A percentile compares a stretch with the other conserved stretches of the same genome.
These are phyloP conservation scores for Pharmacophagus antenor DNA, from an alignment of 2,888 invertebrate genomes.

Conservation along the genomic window DNA sequence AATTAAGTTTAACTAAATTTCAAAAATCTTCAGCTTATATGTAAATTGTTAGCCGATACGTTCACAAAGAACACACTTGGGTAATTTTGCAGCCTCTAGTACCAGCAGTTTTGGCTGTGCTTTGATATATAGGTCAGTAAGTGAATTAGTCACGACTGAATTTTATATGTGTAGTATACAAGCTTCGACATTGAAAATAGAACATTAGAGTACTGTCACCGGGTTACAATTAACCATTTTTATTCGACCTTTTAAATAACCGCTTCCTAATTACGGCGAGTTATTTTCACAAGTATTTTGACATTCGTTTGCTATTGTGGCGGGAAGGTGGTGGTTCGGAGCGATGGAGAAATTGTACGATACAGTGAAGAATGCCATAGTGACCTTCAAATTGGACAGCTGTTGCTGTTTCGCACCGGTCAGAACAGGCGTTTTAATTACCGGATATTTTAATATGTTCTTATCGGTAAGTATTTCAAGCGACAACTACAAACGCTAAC, in stretches of 20 bases:
- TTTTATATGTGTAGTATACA: too few species aligned
- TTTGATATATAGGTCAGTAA: too few species aligned
- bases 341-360: conserved; percentile 51
- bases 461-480: conserved; percentile 53
- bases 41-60: too few species aligned
- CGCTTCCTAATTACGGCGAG: conserved; percentile 60
- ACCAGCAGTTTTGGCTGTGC: too few species aligned
- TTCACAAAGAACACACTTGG: too few species aligned
- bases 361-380: conserved; percentile 44
- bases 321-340: neutral
- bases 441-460: conserved; percentile 53
- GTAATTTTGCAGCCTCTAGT: too few species aligned
- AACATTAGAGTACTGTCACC: conserved; percentile 34
- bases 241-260: conserved; percentile 56
- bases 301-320: conserved; percentile 33
- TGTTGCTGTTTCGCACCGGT: conserved; percentile 60
- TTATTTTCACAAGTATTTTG: conserved; percentile 39
- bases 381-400: conserved; percentile 52
- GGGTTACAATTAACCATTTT: conserved; percentile 38
- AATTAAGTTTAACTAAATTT: too few species aligned
- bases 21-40: too few species aligned
- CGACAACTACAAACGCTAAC: too few species aligned
- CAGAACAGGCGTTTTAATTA: conserved; percentile 51
- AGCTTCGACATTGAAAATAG: neutral
- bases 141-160: too few species aligned